Evolutionary conservation across 2,113 vertebrate species (phyloP), one percentile per base, ranked within the genome.

Genomic region (Toxostoma redivivum): DNA sequence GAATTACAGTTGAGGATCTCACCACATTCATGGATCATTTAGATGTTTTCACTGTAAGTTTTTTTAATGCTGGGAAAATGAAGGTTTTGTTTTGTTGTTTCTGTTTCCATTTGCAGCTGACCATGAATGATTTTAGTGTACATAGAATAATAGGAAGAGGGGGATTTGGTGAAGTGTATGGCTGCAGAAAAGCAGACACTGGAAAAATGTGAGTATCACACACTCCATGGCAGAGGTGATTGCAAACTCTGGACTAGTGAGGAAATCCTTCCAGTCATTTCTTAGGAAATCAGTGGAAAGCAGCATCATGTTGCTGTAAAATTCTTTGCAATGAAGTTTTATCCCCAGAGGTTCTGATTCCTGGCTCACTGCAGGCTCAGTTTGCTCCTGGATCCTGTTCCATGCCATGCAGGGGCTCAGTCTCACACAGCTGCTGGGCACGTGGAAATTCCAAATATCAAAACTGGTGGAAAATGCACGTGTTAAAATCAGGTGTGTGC

Each of bases 71-170:
- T 82, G 72, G 53, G 40, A 66, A 81, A 84, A 33, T 51, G n/a
- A 85, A 56, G 53, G 11, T n/a, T 17, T 58, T 65, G 44, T 42
- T 13, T 54, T 38, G 61, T 84, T 22, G 19, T 86, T 69, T 56
- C 17, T 72, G 27, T 33, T 90, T 37, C 35, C 45, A 21, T 83
- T 92, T 82, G 8, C 98, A 99, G 99, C 97, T 99, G 97, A 99
- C 99, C 67, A 99, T 99, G 99, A 99, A 99, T 67, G 99, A 99
- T 97, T 99, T 99, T 98, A 99, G 99, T 79, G 99, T 99, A 23
- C 99, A 99, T 82, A 98, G 99, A 96, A 99, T 99, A 97, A 99
- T 99, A 57, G 99, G 99, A 74, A 97, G 99, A 92, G 99, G 99
- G 15, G 99, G 99, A 90, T 99, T 99, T 61, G 99, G 99, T 12